Evolutionary conservation across 2,113 vertebrate genomes (phyloP), one percentile per base, ranked within the genome.

Genomic region (Hystrix brachyura): DNA sequence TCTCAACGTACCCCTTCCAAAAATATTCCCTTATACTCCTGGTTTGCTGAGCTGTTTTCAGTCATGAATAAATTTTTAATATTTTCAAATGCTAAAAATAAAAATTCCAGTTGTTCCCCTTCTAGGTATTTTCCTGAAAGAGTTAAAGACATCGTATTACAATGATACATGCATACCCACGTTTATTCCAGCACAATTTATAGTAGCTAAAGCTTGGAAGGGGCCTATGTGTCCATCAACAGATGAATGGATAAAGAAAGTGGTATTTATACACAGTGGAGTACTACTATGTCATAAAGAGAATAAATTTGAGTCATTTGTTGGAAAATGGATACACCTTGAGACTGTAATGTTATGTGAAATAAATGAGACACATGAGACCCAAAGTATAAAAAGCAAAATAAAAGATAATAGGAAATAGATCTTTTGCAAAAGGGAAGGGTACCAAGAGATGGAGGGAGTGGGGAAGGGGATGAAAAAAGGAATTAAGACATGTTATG

Each of bases 21-120:
- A 34, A 72, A 51, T 79, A 10, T 90, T 92, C 32, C 11, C 55
- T 46, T 87, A 94, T 93, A 69, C 55, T 65, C 64, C 69, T 87
- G 38, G n/a, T 74, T 93, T 96, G n/a, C 57, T 85, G 34, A 51
- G 29, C 76, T 32, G 1, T 72, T 48, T 92, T 94, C 72, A 83
- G 65, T 85, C 13, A 34, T 74, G 29, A 91, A 34, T 93, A 18
- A n/a, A 90, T 83, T 95, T 94, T 87, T 21, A 90, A 92, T 92
- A 43, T 80, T 97, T 87, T 29, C 48, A 94, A 10, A 88, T 46
- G n/a, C 71, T 27, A 76, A 48, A 48, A 43, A 72, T 72, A 72
- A 72, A 43, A 48, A 48, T 76, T 76, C 25, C 43, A 48, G 12
- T 76, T 27, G 12, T 76, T 76, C 43, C 23, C 72, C 43, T 46